Evolutionary conservation across 2,797 vertebrate genomes (phyloP).

Genomic region (Champsocephalus esox): DNA sequence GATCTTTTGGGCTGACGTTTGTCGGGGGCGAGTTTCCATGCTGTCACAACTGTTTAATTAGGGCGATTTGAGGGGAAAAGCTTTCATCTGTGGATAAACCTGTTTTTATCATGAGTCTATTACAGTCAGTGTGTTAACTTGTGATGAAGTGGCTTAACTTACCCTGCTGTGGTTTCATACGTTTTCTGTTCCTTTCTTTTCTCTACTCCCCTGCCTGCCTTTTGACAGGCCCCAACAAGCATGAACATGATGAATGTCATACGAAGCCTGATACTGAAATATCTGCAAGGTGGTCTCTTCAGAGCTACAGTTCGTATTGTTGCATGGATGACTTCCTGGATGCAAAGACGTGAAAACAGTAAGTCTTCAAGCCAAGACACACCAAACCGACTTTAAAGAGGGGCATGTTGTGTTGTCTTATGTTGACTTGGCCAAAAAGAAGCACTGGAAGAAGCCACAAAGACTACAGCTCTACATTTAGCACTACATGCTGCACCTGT

Average conservation of each 20-base stretch:
- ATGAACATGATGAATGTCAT: constrained; percentile 2
- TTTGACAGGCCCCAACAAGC: constrained; percentile 9
- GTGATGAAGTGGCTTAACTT: constrained; percentile 31
- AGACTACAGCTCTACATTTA: no score
- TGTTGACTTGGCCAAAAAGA: no score
- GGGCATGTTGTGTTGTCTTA: no score
- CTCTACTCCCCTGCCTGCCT: constrained; percentile 11
- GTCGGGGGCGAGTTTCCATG: constrained; percentile 10
- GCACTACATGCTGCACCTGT: no score
- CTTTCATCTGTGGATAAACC: constrained; percentile 3
- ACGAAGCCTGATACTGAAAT: constrained; percentile 4
- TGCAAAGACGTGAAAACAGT: neutral
- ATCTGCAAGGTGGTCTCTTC: neutral
- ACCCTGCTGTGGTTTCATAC: constrained; percentile 15
- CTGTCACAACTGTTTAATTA: constrained; percentile 23
- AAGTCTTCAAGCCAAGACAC: neutral
- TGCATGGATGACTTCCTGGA: neutral
- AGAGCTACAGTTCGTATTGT: neutral
- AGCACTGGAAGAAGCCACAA: no score
- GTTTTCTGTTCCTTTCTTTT: constrained; percentile 4
- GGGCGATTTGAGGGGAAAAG: neutral
- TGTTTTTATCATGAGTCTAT: constrained; percentile 23
- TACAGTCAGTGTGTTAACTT: constrained; percentile 4
- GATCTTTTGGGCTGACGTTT: constrained; percentile 32
- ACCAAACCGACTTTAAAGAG: no score